These are phyloP conservation scores for Perca schrenkii DNA, from an alignment of 2,113 vertebrate species.

Conservation along the genomic window DNA sequence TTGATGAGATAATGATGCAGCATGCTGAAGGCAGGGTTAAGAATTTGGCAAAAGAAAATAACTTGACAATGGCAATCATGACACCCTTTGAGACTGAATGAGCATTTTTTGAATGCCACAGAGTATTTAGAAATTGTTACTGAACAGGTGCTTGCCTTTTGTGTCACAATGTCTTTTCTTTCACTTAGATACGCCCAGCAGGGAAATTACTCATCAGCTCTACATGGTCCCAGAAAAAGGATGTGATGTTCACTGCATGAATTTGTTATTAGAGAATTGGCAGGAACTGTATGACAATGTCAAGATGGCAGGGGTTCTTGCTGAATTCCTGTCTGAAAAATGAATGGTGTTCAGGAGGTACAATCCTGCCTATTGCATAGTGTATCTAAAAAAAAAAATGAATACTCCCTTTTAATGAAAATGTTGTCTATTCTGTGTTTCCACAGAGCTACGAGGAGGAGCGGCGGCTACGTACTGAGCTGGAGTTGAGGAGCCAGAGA, in stretches of 20 bases:
- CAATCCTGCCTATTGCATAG: neutral
- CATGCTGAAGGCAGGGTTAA: neutral
- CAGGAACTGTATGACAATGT: neutral
- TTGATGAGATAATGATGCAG: slow-evolving; percentile 19
- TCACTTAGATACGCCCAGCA: neutral
- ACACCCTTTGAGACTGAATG: neutral
- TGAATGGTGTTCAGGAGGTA: neutral
- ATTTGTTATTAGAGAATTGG: neutral
- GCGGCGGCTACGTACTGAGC: slow-evolving; percentile 88
- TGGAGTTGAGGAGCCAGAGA: slow-evolving; percentile 92
- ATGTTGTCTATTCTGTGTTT: neutral
- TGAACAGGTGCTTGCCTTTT: slow-evolving; percentile 2
- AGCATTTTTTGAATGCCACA: neutral
- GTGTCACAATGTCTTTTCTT: neutral
- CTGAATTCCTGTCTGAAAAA: neutral
- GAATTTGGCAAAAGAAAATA: slow-evolving; percentile 5
- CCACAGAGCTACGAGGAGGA: slow-evolving; percentile 92
- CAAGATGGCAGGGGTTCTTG: neutral
- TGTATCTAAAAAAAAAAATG: neutral
- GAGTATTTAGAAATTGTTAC: neutral
- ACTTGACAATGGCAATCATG: neutral
- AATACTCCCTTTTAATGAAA: neutral
- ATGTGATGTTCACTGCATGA: slow-evolving; percentile 2
- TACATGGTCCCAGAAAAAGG: neutral
- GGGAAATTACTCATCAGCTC: neutral